Evolutionary conservation across 2,113 vertebrate species (phyloP).

Genomic region (Neolamprologus caudopunctatus): DNA sequence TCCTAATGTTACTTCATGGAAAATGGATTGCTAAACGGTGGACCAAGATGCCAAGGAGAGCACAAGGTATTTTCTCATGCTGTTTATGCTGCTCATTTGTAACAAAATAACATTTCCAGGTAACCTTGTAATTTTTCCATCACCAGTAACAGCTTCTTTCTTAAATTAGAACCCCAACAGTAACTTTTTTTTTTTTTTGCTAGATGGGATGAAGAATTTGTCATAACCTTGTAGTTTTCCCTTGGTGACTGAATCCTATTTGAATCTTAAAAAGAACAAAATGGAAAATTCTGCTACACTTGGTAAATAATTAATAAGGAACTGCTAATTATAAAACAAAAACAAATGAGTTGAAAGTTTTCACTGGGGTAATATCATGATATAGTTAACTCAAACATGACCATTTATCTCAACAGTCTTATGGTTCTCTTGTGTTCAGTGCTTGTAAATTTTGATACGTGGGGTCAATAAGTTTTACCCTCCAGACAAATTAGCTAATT

Average conservation of each 20-base stretch:
- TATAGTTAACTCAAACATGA: background rate
- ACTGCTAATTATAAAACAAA: slow-evolving; percentile 30
- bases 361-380: slow-evolving; percentile 11
- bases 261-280: slow-evolving; percentile 40
- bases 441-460: background rate
- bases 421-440: background rate
- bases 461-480: background rate
- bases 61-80: background rate
- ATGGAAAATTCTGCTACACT: background rate
- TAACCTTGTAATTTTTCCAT: background rate
- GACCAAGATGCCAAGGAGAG: background rate
- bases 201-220: slow-evolving; percentile 12
- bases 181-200: background rate
- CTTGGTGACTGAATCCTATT: slow-evolving; percentile 33
- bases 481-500: background rate
- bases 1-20: slow-evolving; percentile 1
- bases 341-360: slow-evolving; percentile 19
- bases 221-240: slow-evolving; percentile 27
- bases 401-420: background rate
- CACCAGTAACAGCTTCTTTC: background rate
- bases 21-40: background rate
- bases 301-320: slow-evolving; percentile 47
- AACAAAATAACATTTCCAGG: background rate
- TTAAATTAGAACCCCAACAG: slow-evolving; percentile 7
- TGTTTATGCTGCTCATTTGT: background rate